Base-by-base conservation (phyloP, 2,888 invertebrate species). In the Apotomis turbidana region DNA sequence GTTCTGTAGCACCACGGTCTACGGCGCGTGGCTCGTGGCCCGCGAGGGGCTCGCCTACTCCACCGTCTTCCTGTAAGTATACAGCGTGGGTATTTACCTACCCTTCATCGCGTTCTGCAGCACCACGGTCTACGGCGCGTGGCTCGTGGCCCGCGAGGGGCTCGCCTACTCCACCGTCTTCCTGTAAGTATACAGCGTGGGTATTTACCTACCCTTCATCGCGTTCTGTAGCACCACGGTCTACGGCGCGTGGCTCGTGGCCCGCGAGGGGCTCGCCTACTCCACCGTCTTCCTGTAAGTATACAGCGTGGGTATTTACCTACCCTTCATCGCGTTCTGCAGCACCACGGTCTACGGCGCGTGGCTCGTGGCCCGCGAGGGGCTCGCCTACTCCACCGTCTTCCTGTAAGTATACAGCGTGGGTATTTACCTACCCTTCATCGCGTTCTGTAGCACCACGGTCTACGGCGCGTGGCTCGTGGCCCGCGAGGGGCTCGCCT, bases 401-500 rank as follows among this genome's bases (percentile, higher is more conserved):
- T 95, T 95, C 72, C 95, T 95, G 92, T 94, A 80, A 83, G 86
- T 49, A 49, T 49, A 9, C 49, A 9, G 94, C 0, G 83, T 95
- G 70, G 95, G 95, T 0, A 94, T 95, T 77, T 89, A 94, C 3
- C 88, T 94, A 0, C 95, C 95, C 0, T 94, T 94, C 78, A 85
- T 95, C 62, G 95, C 95, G 0, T 96, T 95, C 79, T 94, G 94
- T 0, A 80, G 94, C 3, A 94, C 94, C 55, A 84, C 95, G 54
- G 94, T 94, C 77, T 95, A 95, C 76, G 95, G 95, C 1, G 95
- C 95, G 0, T 85, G 90, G 59, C 83, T 95, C 52, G 94, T 95
- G 0, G 93, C 94, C 1, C 84, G 90, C 15, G 91, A 93, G 13
- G 90, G 85, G 12, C 76, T 95, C 54, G 83, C 83, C 13, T 95